Evolutionary conservation across 2,888 invertebrate species (phyloP), one percentile per base, ranked within the genome.

Genomic region (Apocheima hispidaria): DNA sequence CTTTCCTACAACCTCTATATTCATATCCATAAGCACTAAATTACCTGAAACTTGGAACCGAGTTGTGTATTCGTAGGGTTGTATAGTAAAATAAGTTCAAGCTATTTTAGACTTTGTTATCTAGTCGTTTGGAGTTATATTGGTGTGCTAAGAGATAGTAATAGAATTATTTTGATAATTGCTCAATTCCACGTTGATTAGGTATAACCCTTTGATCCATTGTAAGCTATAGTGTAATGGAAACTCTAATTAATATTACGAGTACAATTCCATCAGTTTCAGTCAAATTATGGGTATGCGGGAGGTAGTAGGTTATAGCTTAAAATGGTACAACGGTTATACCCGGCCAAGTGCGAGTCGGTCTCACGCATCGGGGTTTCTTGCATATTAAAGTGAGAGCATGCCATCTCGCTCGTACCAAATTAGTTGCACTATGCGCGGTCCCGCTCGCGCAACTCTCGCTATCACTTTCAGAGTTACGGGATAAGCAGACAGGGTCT

Each of bases 131-230:
- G 20, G 52, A 18, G 28, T 9, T 21, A 49, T 6, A 35, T 46
- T 49, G n/a, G n/a, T 52, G 35, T 41, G 40, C 10, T 10, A 12
- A 16, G 3, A 2, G 16, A 28, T 14, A 41, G 52, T 62, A 18
- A 49, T 57, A 43, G 10, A 56, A 53, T 57, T 51, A 62, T 48
- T 51, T 53, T 41, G 52, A 41, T 62, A 53, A 62, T 57, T 61
- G 56, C 52, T 52, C 52, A 48, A 48, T 52, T 57, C 48, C 33
- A 41, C 18, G 51, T 56, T 48, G 33, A 50, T 40, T 57, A 35
- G 14, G 14, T 14, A 10, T 44, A 51, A 51, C 48, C 51, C 55
- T 60, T 55, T 60, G 55, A 60, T 60, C 60, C 21, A 21, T 60
- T 59, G 33, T 48, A 41, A 35, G 54, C n/a, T 14, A 43, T 33